A percentile compares a stretch with the other conserved stretches of the same genome.
Evolutionary conservation across 2,113 vertebrate species (phyloP).

Genomic region (Ranitomeya variabilis): DNA sequence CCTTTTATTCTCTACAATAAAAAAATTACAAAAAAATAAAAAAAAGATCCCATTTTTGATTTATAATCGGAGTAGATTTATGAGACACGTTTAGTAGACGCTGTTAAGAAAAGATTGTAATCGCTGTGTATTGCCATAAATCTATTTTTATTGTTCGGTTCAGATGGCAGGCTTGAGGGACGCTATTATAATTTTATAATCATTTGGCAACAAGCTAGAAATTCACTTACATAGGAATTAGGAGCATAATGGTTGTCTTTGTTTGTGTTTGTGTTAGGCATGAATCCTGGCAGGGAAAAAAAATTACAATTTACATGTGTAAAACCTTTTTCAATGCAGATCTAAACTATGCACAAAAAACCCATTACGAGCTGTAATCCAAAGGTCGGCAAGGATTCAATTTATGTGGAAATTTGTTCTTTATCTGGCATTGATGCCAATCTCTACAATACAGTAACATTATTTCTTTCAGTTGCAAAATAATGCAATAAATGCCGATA

Average conservation of each 20-base stretch:
- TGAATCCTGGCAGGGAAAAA: conserved; percentile 48
- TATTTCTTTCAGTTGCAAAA: background rate
- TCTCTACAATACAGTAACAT: background rate
- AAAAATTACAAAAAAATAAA: conserved; percentile 57
- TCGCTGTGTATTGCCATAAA: conserved; percentile 62
- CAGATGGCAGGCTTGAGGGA: conserved; percentile 58
- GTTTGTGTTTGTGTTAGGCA: conserved; percentile 45
- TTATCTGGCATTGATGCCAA: background rate
- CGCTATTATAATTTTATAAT: conserved; percentile 62
- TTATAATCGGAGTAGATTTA: conserved; percentile 62
- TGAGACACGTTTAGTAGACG: conserved; percentile 61
- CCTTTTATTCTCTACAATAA: conserved; percentile 64
- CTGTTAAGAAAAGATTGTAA: conserved; percentile 58
- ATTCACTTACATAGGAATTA: conserved; percentile 63
- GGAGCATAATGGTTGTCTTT: conserved; percentile 3
- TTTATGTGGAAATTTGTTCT: background rate
- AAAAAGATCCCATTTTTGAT: conserved; percentile 66
- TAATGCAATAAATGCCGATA: background rate
- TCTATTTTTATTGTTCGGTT: conserved; percentile 64
- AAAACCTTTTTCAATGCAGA: conserved; percentile 39
- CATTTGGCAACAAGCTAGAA: conserved; percentile 58
- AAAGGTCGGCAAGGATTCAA: background rate
- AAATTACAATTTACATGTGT: conserved; percentile 52
- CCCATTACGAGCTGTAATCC: background rate
- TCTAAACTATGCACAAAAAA: conserved; percentile 2